These are phyloP conservation scores for Palloptera scutellata DNA, from an alignment of 2,888 invertebrate genomes.

Conservation along the genomic window DNA sequence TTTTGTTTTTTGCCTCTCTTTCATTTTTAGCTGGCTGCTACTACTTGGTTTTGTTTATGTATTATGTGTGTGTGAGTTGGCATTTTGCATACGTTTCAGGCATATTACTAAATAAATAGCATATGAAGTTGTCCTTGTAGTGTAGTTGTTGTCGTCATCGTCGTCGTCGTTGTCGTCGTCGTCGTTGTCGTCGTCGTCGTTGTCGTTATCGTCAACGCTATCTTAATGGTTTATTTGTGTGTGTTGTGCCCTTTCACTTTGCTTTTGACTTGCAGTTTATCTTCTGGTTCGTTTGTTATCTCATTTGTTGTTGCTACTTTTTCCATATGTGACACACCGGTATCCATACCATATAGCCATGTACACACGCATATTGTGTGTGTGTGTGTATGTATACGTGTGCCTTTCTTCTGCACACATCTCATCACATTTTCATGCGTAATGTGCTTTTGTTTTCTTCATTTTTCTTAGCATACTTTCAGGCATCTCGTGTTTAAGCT, in stretches of 20 bases:
- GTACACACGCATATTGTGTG: not conserved
- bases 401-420: not conserved
- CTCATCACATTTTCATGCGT: not conserved
- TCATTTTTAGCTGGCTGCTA: not conserved
- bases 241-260: slow-evolving; percentile 16
- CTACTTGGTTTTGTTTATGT: not conserved
- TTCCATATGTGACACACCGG: no score
- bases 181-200: no score
- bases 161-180: no score
- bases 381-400: slow-evolving; percentile 7
- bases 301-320: slow-evolving; percentile 22
- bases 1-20: not conserved
- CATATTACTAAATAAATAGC: not conserved
- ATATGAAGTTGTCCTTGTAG: no score
- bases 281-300: slow-evolving; percentile 28
- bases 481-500: not conserved
- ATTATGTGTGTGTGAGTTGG: not conserved
- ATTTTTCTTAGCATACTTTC: slow-evolving; percentile 19
- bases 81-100: slow-evolving; percentile 3
- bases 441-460: slow-evolving; percentile 10
- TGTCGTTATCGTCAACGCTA: no score
- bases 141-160: no score
- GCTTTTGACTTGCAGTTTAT: slow-evolving; percentile 20
- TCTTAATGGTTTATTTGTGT: slow-evolving; percentile 21
- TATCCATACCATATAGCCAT: no score